Evolutionary conservation across 2,113 vertebrate species (phyloP), one percentile per base, ranked within the genome.

Genomic region (Neodontobutis hainanensis): DNA sequence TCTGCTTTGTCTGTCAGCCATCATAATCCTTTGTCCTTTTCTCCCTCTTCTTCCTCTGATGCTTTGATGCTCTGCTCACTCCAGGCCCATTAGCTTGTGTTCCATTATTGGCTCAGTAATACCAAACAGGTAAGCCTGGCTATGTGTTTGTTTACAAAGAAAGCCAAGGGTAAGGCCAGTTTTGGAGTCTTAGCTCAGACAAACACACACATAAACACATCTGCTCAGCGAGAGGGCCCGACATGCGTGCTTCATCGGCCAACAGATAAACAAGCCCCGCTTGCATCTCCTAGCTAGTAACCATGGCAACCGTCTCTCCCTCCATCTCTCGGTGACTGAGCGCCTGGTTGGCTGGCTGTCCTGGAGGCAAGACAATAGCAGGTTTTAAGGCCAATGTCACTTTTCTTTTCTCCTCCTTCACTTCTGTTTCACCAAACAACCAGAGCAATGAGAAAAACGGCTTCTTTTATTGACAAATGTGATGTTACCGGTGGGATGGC

Each of bases 311-410:
- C 83, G 73, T 88, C 76, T 85, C 83, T 77, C 85, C 68, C 77
- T 35, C 72, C 66, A 51, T 46, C 60, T 27, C 66, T 61, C 65
- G 75, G 76, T 65, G 77, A 84, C 84, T 70, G 85, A 75, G 82
- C 82, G 82, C 73, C 78, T 88, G 70, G 73, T 83, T 88, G 88
- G 89, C 88, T 89, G 87, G 70, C 80, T 85, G 88, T 93, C 89
- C 91, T 91, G 86, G 77, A 92, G 90, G 88, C 88, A 85, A 90
- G 85, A 92, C 89, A 92, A 92, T 91, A 89, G 88, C 84, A 84
- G 90, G 86, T 89, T 92, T 91, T 86, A 89, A 92, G 89, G 92
- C 90, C 90, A 91, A 87, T 90, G 90, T 91, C 91, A 91, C 86
- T 70, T 67, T 66, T 78, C 48, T 53, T 56, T 9, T 1, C 15